phyloP scores from a whole-genome alignment of 2,113 vertebrate species.

The Rhinoderma darwinii region DNA sequence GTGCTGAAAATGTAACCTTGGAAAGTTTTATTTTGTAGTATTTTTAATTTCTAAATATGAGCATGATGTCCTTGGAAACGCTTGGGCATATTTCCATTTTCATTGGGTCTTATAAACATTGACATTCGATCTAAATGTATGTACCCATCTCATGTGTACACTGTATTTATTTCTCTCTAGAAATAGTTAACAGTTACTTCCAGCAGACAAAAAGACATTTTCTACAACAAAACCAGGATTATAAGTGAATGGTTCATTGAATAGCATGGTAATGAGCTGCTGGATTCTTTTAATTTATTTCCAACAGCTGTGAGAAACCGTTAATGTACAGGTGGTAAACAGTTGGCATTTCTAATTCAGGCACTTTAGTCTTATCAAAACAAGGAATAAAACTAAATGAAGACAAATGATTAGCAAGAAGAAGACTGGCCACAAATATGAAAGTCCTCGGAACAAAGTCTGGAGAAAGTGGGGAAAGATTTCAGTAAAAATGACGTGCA shows the following conservation, averaged over 20 bases:
- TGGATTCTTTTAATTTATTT: constrained; percentile 60
- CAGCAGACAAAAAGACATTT: constrained; percentile 45
- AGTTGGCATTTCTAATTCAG: constrained; percentile 60
- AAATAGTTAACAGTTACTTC: constrained; percentile 50
- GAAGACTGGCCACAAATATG: constrained; percentile 46
- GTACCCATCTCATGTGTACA: background rate
- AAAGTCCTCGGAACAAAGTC: constrained; percentile 18
- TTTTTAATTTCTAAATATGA: no score
- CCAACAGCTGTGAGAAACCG: constrained; percentile 56
- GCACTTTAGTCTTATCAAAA: constrained; percentile 60
- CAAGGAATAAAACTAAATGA: constrained; percentile 61
- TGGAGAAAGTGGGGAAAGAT: constrained; percentile 6
- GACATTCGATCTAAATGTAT: background rate
- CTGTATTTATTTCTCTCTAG: background rate
- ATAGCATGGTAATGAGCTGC: constrained; percentile 60
- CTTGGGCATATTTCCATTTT: background rate
- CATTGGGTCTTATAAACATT: background rate
- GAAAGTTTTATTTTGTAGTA: no score
- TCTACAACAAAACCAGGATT: constrained; percentile 45
- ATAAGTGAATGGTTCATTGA: constrained; percentile 58
- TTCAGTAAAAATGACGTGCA: background rate
- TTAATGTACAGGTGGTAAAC: constrained; percentile 60
- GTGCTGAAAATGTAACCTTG: no score
- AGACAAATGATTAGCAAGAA: constrained; percentile 58
- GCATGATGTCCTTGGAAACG: no score